Conservation (phyloP, 2,888 invertebrate species). For the Aleiodes leptofemur region DNA sequence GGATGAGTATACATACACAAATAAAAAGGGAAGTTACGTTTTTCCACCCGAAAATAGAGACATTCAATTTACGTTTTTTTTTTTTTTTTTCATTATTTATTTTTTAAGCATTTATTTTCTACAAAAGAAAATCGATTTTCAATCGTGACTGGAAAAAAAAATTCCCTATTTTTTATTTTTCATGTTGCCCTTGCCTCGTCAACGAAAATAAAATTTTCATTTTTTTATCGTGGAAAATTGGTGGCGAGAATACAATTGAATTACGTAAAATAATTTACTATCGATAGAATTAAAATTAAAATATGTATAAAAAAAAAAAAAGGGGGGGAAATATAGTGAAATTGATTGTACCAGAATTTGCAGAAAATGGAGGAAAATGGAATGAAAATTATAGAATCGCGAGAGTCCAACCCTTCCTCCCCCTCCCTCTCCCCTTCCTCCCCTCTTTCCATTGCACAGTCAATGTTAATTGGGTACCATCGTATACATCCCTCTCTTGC, state of each 20-base stretch:
- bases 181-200: no score
- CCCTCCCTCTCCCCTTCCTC: no score
- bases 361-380: conserved; percentile 38
- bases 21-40: conserved; percentile 22
- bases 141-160: not conserved
- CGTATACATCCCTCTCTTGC: conserved; percentile 31
- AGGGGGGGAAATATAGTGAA: not conserved
- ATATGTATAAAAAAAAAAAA: not conserved
- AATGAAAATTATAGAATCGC: conserved; percentile 51
- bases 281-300: not conserved
- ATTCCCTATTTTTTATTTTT: no score
- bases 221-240: not conserved
- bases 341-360: conserved; percentile 9
- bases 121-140: not conserved
- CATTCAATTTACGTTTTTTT: conserved; percentile 9
- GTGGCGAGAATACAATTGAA: not conserved
- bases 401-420: not conserved
- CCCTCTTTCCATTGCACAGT: not conserved
- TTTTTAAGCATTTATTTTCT: not conserved
- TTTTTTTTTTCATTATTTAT: not conserved
- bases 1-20: not conserved
- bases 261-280: no score
- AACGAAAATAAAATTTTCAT: no score
- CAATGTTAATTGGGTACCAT: conserved; percentile 24
- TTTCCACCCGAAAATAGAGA: conserved; percentile 21